Conservation (phyloP, 1,140 invertebrate genomes). For the Drosophila nigrodunni region DNA sequence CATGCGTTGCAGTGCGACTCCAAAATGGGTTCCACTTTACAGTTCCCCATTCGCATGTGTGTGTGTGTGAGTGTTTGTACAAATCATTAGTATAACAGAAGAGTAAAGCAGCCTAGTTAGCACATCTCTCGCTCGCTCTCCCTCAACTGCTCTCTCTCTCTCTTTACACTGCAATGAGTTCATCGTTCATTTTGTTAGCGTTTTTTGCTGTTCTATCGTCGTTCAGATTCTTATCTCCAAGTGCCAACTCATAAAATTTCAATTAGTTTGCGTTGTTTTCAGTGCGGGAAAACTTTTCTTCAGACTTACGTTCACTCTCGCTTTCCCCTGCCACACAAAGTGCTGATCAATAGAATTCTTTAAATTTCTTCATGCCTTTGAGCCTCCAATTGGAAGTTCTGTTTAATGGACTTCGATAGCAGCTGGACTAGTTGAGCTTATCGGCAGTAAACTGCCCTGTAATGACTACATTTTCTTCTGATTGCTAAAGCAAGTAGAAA, state of each 20-base stretch:
- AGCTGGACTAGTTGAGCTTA: no score
- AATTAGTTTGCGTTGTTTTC: conserved; percentile 63
- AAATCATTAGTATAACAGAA: conserved; percentile 10
- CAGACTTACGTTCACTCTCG: not conserved
- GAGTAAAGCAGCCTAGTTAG: conserved; percentile 46
- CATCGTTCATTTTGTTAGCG: conserved; percentile 56
- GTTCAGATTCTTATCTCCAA: conserved; percentile 69
- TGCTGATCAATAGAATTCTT: not conserved
- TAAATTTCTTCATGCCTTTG: not conserved
- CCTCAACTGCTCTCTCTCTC: not conserved
- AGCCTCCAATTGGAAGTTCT: not conserved
- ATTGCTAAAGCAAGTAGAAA: no score
- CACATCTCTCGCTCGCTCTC: conserved; percentile 30
- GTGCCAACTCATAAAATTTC: conserved; percentile 66
- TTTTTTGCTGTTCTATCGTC: conserved; percentile 39
- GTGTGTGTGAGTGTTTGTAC: conserved; percentile 24
- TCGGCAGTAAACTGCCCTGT: no score
- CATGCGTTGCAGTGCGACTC: conserved; percentile 12
- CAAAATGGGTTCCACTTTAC: conserved; percentile 10
- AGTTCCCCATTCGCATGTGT: not conserved
- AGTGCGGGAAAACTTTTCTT: conserved; percentile 11
- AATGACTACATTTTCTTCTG: no score
- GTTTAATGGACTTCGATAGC: no score
- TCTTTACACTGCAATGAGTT: conserved; percentile 64
- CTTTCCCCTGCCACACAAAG: not conserved